phyloP scores from a whole-genome alignment of 1,140 invertebrate genomes.

The Calliphora vicina region DNA sequence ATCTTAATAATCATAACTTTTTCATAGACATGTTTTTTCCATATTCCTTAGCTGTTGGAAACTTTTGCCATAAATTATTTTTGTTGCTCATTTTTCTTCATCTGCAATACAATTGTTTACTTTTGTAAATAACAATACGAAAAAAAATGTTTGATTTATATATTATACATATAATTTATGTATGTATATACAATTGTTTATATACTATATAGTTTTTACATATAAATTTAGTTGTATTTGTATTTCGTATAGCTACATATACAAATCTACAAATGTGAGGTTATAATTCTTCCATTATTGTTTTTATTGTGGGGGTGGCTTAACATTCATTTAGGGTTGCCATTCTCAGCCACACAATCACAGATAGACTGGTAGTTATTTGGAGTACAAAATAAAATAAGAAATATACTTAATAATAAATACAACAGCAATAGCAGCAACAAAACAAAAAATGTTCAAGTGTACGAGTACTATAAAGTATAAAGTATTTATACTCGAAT shows the following conservation, averaged over 20 bases:
- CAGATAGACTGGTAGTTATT: background rate
- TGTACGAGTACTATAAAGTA: background rate
- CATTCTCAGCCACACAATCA: background rate
- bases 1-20: background rate
- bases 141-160: background rate
- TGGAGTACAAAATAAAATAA: background rate
- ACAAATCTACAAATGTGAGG: background rate
- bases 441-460: background rate
- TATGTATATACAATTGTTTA: too few species aligned
- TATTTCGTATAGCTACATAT: background rate
- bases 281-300: slow-evolving; percentile 34
- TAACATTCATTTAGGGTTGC: slow-evolving; percentile 31
- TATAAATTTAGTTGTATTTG: background rate
- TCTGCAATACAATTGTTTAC: background rate
- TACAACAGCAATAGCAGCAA: background rate
- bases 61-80: slow-evolving; percentile 20
- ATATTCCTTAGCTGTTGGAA: background rate
- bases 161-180: background rate
- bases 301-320: slow-evolving; percentile 33
- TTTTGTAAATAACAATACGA: slow-evolving; percentile 17
- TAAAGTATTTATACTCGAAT: background rate
- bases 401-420: background rate
- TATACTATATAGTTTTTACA: too few species aligned
- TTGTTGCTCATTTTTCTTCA: background rate
- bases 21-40: background rate